Evolutionary conservation across 2,888 invertebrate species (phyloP), one percentile per base, ranked within the genome.

Genomic region (Megastigmus dorsalis): DNA sequence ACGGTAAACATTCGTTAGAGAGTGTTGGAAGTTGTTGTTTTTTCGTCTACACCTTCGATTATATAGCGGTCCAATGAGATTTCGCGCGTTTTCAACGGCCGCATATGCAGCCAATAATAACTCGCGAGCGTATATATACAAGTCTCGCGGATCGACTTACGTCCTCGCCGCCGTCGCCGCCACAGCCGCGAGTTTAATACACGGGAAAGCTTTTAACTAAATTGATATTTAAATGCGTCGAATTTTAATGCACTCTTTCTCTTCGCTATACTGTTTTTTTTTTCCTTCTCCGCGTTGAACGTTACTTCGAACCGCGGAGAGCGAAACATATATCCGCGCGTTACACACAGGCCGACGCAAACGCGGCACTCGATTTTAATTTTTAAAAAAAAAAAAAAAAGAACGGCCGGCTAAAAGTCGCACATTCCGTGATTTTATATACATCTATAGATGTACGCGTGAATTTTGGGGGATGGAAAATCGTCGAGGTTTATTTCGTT

Each of bases 161-260:
- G 50, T 45, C n/a, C n/a, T n/a, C n/a, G n/a, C n/a, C n/a, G n/a
- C n/a, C n/a, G n/a, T n/a, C n/a, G n/a, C n/a, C n/a, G n/a, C n/a
- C n/a, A n/a, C n/a, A n/a, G n/a, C n/a, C n/a, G n/a, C n/a, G 41
- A 13, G 15, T 13, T 28, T 33, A 20, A 33, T 75, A 75, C 75
- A 75, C 66, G 20, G 66, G 55, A 75, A 75, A 48, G 75, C 75
- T 75, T 75, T 67, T 67, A 74, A 60, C 62, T 74, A 74, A 74
- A 68, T 67, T 68, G 74, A 74, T 68, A 52, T 60, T 67, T 67
- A 73, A 62, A 50, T 59, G 60, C 59, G 54, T 30, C 50, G 50
- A 59, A 72, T 72, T 33, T 52, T 50, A 43, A 18, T 38, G 20
- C 10, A 10, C 30, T 30, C 15, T 41, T 28, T 45, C 45, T 62